These are phyloP conservation scores for Anthoscopus minutus DNA, from an alignment of 2,113 vertebrate genomes.

Conservation along the genomic window DNA sequence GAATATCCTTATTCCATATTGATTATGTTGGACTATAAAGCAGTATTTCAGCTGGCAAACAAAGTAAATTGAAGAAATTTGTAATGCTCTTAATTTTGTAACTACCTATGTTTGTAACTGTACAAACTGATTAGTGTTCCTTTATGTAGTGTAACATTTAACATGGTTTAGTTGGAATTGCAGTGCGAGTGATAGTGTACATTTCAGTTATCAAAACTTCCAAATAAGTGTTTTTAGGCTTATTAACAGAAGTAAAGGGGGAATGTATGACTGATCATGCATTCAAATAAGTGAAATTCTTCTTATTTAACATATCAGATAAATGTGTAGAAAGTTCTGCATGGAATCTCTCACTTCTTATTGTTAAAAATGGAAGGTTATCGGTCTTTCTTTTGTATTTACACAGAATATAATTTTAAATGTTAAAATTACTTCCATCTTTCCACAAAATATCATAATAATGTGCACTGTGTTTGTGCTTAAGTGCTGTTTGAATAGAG, in stretches of 20 bases:
- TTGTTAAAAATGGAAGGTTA: not conserved
- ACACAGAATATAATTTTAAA: not conserved
- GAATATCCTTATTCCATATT: not conserved
- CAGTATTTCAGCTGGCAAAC: not conserved
- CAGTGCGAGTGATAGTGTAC: not conserved
- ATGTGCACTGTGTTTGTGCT: not conserved
- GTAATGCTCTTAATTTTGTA: not conserved
- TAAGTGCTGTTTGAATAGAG: not conserved
- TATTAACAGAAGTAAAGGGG: not conserved
- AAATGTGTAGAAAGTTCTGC: not conserved
- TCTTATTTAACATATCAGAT: not conserved
- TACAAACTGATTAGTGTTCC: not conserved
- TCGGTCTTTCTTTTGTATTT: not conserved
- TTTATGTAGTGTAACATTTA: not conserved
- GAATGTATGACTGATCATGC: not conserved
- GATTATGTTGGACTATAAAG: not conserved
- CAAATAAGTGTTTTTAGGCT: not conserved
- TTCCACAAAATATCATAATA: not conserved
- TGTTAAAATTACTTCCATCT: not conserved
- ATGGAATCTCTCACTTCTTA: not conserved
- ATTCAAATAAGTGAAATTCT: not conserved
- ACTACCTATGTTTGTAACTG: not conserved
- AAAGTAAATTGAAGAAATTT: not conserved
- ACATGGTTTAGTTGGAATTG: not conserved
- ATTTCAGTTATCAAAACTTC: not conserved